Conservation (phyloP, 2,113 vertebrate genomes). For the Spermophilus dauricus region DNA sequence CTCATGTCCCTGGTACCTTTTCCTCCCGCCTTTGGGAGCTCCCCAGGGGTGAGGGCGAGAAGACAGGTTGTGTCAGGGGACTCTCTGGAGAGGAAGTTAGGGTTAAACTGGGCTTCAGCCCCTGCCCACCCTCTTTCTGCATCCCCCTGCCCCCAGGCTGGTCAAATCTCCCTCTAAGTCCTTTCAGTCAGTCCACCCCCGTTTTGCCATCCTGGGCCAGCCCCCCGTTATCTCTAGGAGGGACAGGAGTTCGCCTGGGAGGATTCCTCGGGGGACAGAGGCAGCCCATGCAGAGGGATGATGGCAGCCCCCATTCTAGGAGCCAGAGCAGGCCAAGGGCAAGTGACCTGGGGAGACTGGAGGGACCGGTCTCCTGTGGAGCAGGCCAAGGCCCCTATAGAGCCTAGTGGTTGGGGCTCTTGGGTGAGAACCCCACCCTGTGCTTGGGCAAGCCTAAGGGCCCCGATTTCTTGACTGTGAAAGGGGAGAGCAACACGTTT, state of each 20-base stretch:
- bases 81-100: not conserved
- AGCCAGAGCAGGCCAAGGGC: not conserved
- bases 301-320: not conserved
- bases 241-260: not conserved
- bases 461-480: not conserved
- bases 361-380: not conserved
- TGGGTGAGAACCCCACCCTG: no score
- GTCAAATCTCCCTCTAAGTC: not conserved
- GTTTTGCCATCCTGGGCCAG: rapidly evolving
- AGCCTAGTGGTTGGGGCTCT: no score
- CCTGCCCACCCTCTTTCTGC: rapidly evolving
- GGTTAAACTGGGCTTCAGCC: not conserved
- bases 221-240: no score
- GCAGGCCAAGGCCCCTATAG: no score
- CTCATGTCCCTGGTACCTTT: not conserved
- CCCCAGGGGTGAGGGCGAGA: not conserved
- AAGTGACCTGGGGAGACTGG: not conserved
- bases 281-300: not conserved
- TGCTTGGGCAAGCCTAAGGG: not conserved
- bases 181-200: not conserved
- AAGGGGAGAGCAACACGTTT: not conserved
- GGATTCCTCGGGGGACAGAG: not conserved
- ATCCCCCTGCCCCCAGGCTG: not conserved
- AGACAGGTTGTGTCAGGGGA: not conserved
- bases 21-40: not conserved